These are phyloP conservation scores for Meiosimyza decipiens DNA, from an alignment of 2,888 invertebrate genomes.

Conservation along the genomic window DNA sequence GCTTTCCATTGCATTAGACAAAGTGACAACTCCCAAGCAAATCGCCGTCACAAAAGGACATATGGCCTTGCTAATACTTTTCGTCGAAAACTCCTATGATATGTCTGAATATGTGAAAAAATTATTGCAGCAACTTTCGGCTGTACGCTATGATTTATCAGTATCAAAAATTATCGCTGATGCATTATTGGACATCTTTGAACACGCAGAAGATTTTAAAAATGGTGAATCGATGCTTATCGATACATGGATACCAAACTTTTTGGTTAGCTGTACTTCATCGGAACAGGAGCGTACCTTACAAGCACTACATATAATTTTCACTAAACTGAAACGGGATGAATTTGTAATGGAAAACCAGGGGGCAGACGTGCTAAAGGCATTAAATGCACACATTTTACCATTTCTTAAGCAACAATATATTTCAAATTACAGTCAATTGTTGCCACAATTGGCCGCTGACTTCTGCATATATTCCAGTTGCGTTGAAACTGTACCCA, in stretches of 20 bases:
- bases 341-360: slow-evolving; percentile 25
- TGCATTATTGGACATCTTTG: slow-evolving; percentile 56
- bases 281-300: slow-evolving; percentile 62
- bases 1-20: slow-evolving; percentile 60
- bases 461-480: slow-evolving; percentile 56
- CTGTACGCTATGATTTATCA: slow-evolving; percentile 55
- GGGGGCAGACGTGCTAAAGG: slow-evolving; percentile 47
- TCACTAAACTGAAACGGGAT: slow-evolving; percentile 37
- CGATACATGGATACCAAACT: slow-evolving; percentile 63
- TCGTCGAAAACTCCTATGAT: slow-evolving; percentile 59
- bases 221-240: slow-evolving; percentile 61
- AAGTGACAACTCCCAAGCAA: slow-evolving; percentile 59
- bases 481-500: slow-evolving; percentile 42
- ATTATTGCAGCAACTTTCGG: slow-evolving; percentile 57
- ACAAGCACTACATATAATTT: slow-evolving; percentile 59
- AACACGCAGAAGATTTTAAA: slow-evolving; percentile 55
- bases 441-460: slow-evolving; percentile 61
- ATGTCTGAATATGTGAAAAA: slow-evolving; percentile 61
- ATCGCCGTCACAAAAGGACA: slow-evolving; percentile 63
- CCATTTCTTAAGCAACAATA: slow-evolving; percentile 62
- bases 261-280: slow-evolving; percentile 57
- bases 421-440: slow-evolving; percentile 54
- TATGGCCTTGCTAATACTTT: slow-evolving; percentile 63
- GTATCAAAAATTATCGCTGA: slow-evolving; percentile 58
- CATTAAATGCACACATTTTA: slow-evolving; percentile 59